Evolutionary conservation across 2,888 invertebrate genomes (phyloP).

Genomic region (Pollenia labialis): DNA sequence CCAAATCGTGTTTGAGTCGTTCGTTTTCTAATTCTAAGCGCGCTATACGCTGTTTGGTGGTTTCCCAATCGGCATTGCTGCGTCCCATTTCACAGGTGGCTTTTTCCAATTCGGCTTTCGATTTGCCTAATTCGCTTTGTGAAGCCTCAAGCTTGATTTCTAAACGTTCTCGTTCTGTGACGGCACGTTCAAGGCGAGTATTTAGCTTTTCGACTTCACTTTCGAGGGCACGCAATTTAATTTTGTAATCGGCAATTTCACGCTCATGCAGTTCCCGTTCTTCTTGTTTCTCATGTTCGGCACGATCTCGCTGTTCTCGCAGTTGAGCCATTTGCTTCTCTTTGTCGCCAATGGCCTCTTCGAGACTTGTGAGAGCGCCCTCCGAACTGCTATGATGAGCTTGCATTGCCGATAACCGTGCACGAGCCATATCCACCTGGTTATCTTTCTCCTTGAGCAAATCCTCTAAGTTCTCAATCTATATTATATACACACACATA

Average conservation of each 20-base stretch:
- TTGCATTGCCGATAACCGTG: slow-evolving; percentile 95
- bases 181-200: slow-evolving; percentile 93
- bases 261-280: slow-evolving; percentile 97
- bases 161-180: slow-evolving; percentile 94
- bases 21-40: slow-evolving; percentile 96
- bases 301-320: slow-evolving; percentile 95
- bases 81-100: slow-evolving; percentile 94
- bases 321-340: slow-evolving; percentile 98
- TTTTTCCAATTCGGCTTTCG: slow-evolving; percentile 96
- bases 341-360: slow-evolving; percentile 98
- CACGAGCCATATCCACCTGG: slow-evolving; percentile 97
- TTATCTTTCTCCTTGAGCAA: slow-evolving; percentile 98
- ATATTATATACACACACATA: slow-evolving; percentile 39
- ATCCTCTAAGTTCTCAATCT: slow-evolving; percentile 99
- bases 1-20: slow-evolving; percentile 92
- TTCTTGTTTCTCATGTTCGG: slow-evolving; percentile 97
- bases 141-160: slow-evolving; percentile 96
- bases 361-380: slow-evolving; percentile 95
- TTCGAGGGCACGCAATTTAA: slow-evolving; percentile 95
- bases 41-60: slow-evolving; percentile 88
- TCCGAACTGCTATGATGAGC: slow-evolving; percentile 97
- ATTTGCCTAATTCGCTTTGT: slow-evolving; percentile 96
- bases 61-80: slow-evolving; percentile 90
- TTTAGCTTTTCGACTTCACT: slow-evolving; percentile 96
- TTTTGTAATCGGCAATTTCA: slow-evolving; percentile 97